phyloP scores from a whole-genome alignment of 2,888 invertebrate species.

The Eucera pruinosa region DNA sequence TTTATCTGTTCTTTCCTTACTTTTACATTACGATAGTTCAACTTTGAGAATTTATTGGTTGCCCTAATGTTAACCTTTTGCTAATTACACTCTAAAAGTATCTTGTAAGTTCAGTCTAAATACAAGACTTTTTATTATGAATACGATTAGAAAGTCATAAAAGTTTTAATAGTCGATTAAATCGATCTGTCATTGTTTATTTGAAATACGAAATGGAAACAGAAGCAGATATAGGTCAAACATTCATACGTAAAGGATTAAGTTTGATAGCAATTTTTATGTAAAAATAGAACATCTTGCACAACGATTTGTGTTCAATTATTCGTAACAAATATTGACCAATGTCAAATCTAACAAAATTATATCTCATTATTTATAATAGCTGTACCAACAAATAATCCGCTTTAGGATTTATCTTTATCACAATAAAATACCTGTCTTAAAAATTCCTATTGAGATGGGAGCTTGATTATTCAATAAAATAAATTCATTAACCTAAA shows the following conservation, averaged over 20 bases:
- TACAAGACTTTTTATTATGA: not conserved
- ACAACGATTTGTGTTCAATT: not conserved
- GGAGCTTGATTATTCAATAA: too few species aligned
- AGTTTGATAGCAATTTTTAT: not conserved
- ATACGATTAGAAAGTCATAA: slow-evolving; percentile 6
- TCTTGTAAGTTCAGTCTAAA: too few species aligned
- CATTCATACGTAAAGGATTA: not conserved
- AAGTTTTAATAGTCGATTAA: not conserved
- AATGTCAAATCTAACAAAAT: not conserved
- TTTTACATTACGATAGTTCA: too few species aligned
- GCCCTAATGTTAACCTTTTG: not conserved
- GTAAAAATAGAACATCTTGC: not conserved
- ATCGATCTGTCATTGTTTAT: not conserved
- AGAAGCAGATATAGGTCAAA: not conserved
- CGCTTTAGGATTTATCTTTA: too few species aligned
- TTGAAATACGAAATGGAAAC: not conserved
- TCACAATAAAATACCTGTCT: too few species aligned
- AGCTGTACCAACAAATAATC: not conserved
- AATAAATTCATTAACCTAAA: too few species aligned
- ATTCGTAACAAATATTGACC: not conserved
- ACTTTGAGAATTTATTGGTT: slow-evolving; percentile 1
- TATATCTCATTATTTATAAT: not conserved
- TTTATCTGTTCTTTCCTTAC: too few species aligned
- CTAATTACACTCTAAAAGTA: not conserved
- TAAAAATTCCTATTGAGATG: too few species aligned